Evolutionary conservation across 2,888 invertebrate genomes (phyloP), one percentile per base, ranked within the genome.

Genomic region (Dolichomitus sp.): DNA sequence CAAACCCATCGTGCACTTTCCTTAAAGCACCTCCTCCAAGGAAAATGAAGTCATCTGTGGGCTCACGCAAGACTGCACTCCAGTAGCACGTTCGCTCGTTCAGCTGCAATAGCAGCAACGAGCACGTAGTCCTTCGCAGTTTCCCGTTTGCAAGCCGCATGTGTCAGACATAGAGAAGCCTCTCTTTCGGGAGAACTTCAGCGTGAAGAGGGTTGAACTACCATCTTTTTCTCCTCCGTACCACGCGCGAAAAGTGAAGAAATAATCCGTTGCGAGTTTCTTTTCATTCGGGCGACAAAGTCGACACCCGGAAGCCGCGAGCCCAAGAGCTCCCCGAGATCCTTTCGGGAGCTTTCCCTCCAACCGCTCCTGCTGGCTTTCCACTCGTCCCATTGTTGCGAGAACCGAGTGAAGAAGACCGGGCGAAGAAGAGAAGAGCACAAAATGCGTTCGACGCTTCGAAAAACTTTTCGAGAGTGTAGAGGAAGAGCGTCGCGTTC

Each of bases 251-350:
- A 79, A 70, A 70, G 57, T 65, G 48, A 66, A 70, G 69, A 82
- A 82, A 79, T 79, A 82, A 82, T 79, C 74, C 79, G 70, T 66
- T 50, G 74, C 65, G 54, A 74, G 70, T 79, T 82, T 50, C 74
- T 82, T 75, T 79, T 79, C 74, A 81, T 82, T 79, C 75, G 30
- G 42, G 69, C 70, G 82, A 82, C 79, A 82, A 82, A 79, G 75
- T 79, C 77, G 76, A 76, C 76, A 81, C 77, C 74, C 73, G 69
- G 68, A 78, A 78, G 69, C 57, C 65, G 69, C 61, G 54, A 23
- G 65, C 27, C 33, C 37, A 63, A 80, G 42, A 63, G 68, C 73
- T 30, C 30, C 37, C 5, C 54, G 68, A 27, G 50, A 52, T 70
- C 74, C 57, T 65, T 79, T 70, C 65, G 74, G 57, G 42, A 40